These are phyloP conservation scores for Myrmophylax atrothorax DNA, from an alignment of 2,113 vertebrate genomes.

Conservation along the genomic window DNA sequence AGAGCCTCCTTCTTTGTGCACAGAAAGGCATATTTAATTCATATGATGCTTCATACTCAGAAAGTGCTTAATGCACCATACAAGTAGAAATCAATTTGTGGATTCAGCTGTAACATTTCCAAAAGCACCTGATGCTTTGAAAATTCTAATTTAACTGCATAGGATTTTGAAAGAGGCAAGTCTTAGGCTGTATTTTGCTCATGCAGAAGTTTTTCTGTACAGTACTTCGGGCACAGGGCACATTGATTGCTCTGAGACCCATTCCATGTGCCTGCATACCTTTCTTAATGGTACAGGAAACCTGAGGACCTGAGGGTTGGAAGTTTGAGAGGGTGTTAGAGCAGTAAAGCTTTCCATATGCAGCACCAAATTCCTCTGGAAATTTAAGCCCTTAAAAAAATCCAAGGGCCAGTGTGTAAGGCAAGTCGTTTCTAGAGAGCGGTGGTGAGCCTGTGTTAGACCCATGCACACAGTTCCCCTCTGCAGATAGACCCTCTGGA, in stretches of 20 bases:
- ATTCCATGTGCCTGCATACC: neutral
- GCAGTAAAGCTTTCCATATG: slow-evolving; percentile 18
- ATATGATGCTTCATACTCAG: neutral
- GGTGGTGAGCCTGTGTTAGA: neutral
- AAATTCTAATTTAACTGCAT: neutral
- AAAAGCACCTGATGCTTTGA: neutral
- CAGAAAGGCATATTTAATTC: neutral
- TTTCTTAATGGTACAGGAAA: slow-evolving; percentile 37
- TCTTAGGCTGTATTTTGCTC: neutral
- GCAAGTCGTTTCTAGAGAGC: neutral
- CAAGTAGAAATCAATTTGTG: neutral
- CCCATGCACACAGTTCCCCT: neutral
- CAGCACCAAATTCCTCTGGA: slow-evolving; percentile 25
- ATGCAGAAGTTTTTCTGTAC: neutral
- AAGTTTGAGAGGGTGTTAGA: neutral
- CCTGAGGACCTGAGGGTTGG: neutral
- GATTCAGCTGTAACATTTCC: neutral
- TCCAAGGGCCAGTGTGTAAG: neutral
- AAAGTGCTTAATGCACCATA: neutral
- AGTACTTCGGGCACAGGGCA: neutral
- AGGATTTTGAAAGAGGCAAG: neutral
- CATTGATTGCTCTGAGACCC: neutral
- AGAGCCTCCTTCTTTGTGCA: neutral
- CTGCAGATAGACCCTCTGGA: neutral
- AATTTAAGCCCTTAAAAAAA: neutral